These are phyloP conservation scores for Gymnocheta viridis DNA, from an alignment of 2,888 invertebrate species.

Conservation along the genomic window DNA sequence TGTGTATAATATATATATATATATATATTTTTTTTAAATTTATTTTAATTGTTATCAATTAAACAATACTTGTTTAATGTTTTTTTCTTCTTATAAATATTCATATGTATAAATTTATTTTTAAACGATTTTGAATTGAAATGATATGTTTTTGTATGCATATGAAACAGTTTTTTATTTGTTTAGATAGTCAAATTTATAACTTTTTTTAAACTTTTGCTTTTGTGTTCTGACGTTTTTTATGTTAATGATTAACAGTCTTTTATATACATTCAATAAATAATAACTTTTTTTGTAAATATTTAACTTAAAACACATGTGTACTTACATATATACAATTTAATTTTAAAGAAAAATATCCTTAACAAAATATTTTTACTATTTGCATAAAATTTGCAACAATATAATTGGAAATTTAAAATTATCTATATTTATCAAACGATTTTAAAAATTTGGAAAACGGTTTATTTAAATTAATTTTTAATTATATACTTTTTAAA, in stretches of 20 bases:
- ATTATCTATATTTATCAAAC: too few relatives aligned
- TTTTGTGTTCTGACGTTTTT: conserved; percentile 9
- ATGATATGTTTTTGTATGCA: conserved; percentile 63
- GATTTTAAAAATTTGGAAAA: too few relatives aligned
- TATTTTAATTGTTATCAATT: conserved; percentile 58
- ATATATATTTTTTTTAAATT: conserved; percentile 32
- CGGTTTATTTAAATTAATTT: too few relatives aligned
- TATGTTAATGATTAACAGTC: conserved; percentile 57
- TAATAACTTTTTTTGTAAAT: neutral
- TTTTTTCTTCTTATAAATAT: neutral
- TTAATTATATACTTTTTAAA: too few relatives aligned
- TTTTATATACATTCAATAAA: conserved; percentile 50
- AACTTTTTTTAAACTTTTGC: neutral
- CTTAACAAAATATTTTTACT: neutral
- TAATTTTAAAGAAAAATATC: neutral
- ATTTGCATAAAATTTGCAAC: neutral
- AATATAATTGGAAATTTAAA: too few relatives aligned
- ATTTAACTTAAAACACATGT: conserved; percentile 14
- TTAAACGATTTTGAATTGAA: conserved; percentile 40
- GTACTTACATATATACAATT: conserved; percentile 9
- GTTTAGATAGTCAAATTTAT: conserved; percentile 5
- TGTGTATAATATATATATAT: conserved; percentile 2
- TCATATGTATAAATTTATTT: conserved; percentile 44
- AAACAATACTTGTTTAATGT: conserved; percentile 34
- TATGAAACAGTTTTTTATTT: conserved; percentile 49